These are phyloP conservation scores for Phallusia fumigata DNA, from an alignment of 23 tunicate species.

Conservation along the genomic window DNA sequence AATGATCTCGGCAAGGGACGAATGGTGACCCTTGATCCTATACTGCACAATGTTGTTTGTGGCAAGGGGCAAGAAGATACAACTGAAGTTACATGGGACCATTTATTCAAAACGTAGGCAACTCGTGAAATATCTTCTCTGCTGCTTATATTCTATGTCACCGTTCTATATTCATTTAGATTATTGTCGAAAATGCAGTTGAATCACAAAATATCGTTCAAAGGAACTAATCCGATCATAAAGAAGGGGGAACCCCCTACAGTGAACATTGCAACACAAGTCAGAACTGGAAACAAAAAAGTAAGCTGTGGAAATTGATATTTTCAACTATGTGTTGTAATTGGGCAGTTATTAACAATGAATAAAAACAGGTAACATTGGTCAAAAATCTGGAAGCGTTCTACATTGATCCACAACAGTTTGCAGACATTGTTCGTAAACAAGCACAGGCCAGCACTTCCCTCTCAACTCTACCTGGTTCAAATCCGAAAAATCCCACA, in stretches of 20 bases:
- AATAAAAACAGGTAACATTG: constrained; percentile 49
- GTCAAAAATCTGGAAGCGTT: constrained; percentile 75
- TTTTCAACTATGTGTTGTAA: not conserved
- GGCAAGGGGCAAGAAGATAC: constrained; percentile 49
- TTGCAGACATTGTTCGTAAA: constrained; percentile 63
- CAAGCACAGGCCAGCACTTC: constrained; percentile 88
- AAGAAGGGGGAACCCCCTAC: constrained; percentile 65
- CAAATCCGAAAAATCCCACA: constrained; percentile 45
- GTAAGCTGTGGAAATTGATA: constrained; percentile 14
- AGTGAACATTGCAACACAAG: constrained; percentile 35
- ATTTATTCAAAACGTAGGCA: constrained; percentile 54
- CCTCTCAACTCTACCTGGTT: constrained; percentile 29
- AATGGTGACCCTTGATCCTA: constrained; percentile 81
- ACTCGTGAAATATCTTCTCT: not conserved
- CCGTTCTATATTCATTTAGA: constrained; percentile 8
- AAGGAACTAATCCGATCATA: constrained; percentile 65
- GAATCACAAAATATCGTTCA: constrained; percentile 66
- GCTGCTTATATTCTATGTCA: not conserved
- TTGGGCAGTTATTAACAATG: not conserved
- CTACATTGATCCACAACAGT: constrained; percentile 65
- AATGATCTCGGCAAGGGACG: constrained; percentile 43
- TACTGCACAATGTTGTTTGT: constrained; percentile 59
- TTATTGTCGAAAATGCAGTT: constrained; percentile 52
- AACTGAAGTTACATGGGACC: constrained; percentile 62
- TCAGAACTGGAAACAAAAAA: constrained; percentile 77